phyloP scores from a whole-genome alignment of 2,888 invertebrate species.

The Drosophila nigritarsus region DNA sequence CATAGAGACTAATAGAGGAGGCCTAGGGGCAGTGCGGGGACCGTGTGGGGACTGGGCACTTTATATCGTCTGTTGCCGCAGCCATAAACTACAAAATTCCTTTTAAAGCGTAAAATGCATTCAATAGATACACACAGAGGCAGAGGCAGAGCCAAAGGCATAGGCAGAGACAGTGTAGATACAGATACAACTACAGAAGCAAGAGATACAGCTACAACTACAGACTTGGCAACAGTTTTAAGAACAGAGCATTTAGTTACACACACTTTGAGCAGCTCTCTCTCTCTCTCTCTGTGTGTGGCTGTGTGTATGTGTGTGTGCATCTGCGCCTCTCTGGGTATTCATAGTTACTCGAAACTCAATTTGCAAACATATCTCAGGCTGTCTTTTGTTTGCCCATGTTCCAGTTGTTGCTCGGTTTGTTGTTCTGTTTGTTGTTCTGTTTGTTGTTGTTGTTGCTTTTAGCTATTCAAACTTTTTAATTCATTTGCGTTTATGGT shows the following conservation, averaged over 20 bases:
- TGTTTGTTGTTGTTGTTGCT: constrained; percentile 6
- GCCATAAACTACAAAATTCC: constrained; percentile 81
- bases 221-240: constrained; percentile 3
- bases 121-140: constrained; percentile 70
- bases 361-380: constrained; percentile 31
- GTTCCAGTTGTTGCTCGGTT: constrained; percentile 22
- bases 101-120: constrained; percentile 80
- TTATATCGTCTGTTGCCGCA: constrained; percentile 62
- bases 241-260: background rate
- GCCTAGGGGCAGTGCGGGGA: background rate
- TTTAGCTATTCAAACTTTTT: background rate
- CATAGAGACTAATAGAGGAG: constrained; percentile 54
- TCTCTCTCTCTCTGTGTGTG: background rate
- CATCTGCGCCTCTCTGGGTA: constrained; percentile 22
- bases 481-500: constrained; percentile 9
- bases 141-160: constrained; percentile 15
- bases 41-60: constrained; percentile 16
- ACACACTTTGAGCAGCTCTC: constrained; percentile 2
- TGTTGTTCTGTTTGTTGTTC: constrained; percentile 8
- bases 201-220: constrained; percentile 23
- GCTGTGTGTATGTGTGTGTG: constrained; percentile 6
- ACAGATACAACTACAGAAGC: constrained; percentile 9
- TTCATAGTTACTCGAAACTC: constrained; percentile 37
- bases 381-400: constrained; percentile 29
- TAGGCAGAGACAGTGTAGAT: constrained; percentile 1